These are phyloP conservation scores for Ciconia nigra DNA, from an alignment of 2,797 vertebrate genomes.

Conservation along the genomic window DNA sequence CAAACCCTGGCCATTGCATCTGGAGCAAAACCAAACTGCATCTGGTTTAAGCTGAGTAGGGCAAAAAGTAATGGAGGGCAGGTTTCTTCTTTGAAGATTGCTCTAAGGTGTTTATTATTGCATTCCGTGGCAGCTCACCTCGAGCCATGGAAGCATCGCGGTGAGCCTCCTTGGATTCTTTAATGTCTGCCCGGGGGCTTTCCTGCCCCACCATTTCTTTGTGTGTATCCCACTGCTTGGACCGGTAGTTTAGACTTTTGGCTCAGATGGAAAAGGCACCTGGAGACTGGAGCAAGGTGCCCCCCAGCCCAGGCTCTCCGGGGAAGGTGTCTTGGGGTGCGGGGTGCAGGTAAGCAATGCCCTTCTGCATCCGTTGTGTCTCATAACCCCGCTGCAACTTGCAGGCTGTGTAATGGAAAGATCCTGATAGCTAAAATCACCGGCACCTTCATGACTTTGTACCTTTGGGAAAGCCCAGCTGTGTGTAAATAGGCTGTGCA, in stretches of 20 bases:
- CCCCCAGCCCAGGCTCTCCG: neutral
- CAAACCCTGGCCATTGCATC: neutral
- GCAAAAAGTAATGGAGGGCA: neutral
- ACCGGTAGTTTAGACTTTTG: neutral
- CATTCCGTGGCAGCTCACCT: neutral
- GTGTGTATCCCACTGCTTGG: neutral
- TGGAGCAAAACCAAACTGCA: neutral
- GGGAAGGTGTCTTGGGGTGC: neutral
- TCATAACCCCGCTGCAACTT: neutral
- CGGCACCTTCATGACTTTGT: neutral
- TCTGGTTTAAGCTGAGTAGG: neutral
- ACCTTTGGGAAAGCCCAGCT: neutral
- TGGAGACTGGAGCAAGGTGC: neutral
- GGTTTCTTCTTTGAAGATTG: neutral
- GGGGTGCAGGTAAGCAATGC: neutral
- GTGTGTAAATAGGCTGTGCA: neutral
- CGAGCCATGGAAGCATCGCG: fast-evolving
- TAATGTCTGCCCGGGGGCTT: neutral
- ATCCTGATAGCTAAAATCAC: neutral
- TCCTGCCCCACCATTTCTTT: neutral
- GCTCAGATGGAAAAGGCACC: neutral
- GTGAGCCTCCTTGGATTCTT: neutral
- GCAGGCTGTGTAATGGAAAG: neutral
- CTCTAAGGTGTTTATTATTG: neutral
- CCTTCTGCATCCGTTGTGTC: neutral